phyloP scores from a whole-genome alignment of 1,140 invertebrate species.

The Drosophila tsacasi region DNA sequence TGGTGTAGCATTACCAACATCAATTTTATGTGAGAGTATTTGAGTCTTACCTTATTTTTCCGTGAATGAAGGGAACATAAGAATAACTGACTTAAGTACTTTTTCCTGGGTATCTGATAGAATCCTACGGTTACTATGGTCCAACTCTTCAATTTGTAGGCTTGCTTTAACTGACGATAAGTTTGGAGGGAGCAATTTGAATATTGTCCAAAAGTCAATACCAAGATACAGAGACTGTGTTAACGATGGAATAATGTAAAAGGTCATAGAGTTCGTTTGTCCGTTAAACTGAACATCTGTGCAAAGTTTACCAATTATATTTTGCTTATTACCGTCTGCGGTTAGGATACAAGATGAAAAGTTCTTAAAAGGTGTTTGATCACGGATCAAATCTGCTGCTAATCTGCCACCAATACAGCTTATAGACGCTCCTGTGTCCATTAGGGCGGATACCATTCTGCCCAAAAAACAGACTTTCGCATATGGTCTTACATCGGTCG shows the following conservation, averaged over 20 bases:
- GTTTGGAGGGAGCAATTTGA: not conserved
- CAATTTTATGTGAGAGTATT: too few species aligned
- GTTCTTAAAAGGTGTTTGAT: not conserved
- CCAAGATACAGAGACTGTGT: not conserved
- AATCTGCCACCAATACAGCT: too few species aligned
- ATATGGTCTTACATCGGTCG: not conserved
- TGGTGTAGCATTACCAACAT: too few species aligned
- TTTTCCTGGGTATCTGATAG: too few species aligned
- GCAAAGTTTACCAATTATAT: not conserved
- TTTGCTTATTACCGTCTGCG: slow-evolving; percentile 2
- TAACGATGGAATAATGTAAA: slow-evolving; percentile 2
- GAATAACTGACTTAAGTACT: too few species aligned
- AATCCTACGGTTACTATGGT: too few species aligned
- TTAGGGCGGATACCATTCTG: too few species aligned
- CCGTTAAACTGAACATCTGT: slow-evolving; percentile 5
- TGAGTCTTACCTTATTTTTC: too few species aligned
- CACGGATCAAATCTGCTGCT: not conserved
- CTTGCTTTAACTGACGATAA: too few species aligned
- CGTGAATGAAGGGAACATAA: too few species aligned
- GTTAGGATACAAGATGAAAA: not conserved
- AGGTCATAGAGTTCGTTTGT: not conserved
- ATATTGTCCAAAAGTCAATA: not conserved
- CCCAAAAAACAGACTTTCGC: slow-evolving; percentile 3
- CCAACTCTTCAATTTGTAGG: too few species aligned
- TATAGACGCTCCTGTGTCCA: too few species aligned